Evolutionary conservation across 1,140 invertebrate genomes (phyloP).

Genomic region (Rhagoletis zephyria): DNA sequence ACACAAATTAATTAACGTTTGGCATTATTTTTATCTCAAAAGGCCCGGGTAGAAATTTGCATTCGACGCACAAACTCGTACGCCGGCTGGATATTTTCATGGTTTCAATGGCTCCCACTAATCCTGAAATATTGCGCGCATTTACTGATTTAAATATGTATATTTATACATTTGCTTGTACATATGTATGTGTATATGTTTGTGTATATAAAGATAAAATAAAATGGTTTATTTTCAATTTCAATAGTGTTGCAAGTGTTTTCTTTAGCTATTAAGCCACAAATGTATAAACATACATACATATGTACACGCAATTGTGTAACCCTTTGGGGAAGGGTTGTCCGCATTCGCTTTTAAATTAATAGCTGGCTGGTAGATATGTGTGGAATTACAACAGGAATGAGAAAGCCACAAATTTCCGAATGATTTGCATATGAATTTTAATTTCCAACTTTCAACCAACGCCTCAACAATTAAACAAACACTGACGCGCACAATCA

Average conservation of each 20-base stretch:
- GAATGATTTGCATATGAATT: slow-evolving; percentile 72
- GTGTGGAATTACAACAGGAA: not conserved
- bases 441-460: slow-evolving; percentile 56
- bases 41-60: not conserved
- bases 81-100: not conserved
- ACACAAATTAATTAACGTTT: slow-evolving; percentile 35
- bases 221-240: slow-evolving; percentile 69
- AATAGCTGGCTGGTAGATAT: not conserved
- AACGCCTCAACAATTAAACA: slow-evolving; percentile 49
- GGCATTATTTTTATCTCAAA: slow-evolving; percentile 33
- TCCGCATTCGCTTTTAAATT: not conserved
- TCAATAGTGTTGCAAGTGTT: slow-evolving; percentile 56
- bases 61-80: not conserved
- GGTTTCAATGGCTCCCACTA: not conserved
- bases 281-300: not conserved
- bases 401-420: slow-evolving; percentile 58
- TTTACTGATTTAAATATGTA: not conserved
- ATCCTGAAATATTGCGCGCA: slow-evolving; percentile 48
- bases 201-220: slow-evolving; percentile 59
- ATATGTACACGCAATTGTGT: not conserved
- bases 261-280: not conserved
- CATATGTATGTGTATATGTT: slow-evolving; percentile 54
- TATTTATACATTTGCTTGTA: not conserved
- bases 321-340: slow-evolving; percentile 4
- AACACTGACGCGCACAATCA: slow-evolving; percentile 26